These are phyloP conservation scores for Trichacis sp. DNA, from an alignment of 2,888 invertebrate genomes.

Conservation along the genomic window DNA sequence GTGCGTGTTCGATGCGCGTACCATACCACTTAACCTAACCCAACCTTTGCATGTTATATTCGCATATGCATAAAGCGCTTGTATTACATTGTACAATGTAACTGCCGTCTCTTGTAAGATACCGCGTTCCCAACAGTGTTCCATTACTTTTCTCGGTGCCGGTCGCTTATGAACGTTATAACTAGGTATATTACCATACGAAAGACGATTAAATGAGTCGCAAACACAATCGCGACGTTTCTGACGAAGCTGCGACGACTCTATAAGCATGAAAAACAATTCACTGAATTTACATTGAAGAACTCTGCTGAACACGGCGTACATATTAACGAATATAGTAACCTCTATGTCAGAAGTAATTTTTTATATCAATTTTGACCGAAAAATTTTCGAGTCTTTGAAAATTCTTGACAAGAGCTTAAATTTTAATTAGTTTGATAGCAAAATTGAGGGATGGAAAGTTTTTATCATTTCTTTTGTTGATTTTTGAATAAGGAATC, in stretches of 20 bases:
- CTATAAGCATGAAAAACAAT: not conserved
- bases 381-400: no score
- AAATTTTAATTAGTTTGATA: no score
- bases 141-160: slow-evolving; percentile 56
- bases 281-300: not conserved
- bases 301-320: not conserved
- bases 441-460: no score
- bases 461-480: no score
- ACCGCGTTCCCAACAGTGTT: slow-evolving; percentile 47
- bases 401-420: no score
- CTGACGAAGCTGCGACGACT: not conserved
- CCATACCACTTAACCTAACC: slow-evolving; percentile 21
- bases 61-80: slow-evolving; percentile 33
- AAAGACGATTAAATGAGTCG: slow-evolving; percentile 3
- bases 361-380: no score
- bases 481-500: no score
- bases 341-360: no score
- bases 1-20: slow-evolving; percentile 23
- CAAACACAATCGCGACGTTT: not conserved
- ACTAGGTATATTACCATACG: slow-evolving; percentile 24
- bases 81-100: slow-evolving; percentile 38
- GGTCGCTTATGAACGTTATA: slow-evolving; percentile 57
- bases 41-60: slow-evolving; percentile 9
- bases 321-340: no score
- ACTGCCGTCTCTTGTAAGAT: slow-evolving; percentile 41